Conservation (phyloP, 1,140 invertebrate species). For the Chionoecetes opilio region DNA sequence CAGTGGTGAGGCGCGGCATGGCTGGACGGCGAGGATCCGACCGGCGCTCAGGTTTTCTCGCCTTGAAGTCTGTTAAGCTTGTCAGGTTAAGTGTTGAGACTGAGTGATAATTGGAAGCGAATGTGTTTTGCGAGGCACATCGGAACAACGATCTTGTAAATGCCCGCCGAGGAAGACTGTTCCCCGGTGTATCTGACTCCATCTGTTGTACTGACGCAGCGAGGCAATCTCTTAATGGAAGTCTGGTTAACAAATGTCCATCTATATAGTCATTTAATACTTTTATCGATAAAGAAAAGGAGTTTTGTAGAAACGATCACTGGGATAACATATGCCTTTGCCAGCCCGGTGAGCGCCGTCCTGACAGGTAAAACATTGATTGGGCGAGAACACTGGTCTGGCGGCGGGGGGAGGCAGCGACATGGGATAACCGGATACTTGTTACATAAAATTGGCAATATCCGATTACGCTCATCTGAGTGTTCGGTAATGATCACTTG, state of each 20-base stretch:
- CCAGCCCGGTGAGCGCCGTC: background rate
- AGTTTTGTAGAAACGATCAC: background rate
- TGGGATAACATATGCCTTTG: background rate
- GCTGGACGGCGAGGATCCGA: background rate
- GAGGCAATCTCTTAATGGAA: background rate
- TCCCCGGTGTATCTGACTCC: background rate
- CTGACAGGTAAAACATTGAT: conserved; percentile 20
- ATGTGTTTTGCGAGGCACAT: background rate
- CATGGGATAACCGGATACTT: background rate
- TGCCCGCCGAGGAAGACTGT: background rate
- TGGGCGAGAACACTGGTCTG: background rate
- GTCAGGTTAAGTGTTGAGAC: conserved; percentile 10
- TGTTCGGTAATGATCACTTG: conserved; percentile 20
- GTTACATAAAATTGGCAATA: conserved; percentile 21
- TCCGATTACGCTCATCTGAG: conserved; percentile 27
- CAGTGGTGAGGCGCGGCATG: background rate
- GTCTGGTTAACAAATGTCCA: background rate
- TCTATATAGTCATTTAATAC: background rate
- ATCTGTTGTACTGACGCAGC: background rate
- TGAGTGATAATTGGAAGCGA: background rate
- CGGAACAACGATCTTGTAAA: background rate
- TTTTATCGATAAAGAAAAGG: background rate
- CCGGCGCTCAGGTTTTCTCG: background rate
- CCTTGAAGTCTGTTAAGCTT: background rate
- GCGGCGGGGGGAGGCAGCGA: background rate